A percentile compares a stretch with the other conserved stretches of the same genome.
Conservation (phyloP, 2,797 vertebrate species). For the Tapera naevia region DNA sequence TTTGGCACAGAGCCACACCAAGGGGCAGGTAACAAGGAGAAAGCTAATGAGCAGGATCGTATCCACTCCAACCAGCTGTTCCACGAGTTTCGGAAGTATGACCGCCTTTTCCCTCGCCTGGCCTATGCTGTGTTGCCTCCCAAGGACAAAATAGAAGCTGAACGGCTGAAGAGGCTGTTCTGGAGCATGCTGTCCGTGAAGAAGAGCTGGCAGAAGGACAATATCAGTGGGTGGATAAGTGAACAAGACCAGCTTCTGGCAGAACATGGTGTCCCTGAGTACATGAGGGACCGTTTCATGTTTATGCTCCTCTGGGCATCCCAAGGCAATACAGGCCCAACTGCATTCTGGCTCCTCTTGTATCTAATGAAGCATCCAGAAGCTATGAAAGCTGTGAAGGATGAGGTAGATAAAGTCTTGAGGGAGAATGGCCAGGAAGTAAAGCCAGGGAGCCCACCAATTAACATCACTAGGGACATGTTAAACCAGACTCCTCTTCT, state of each 20-base stretch:
- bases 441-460: constrained; percentile 38
- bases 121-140: constrained; percentile 81
- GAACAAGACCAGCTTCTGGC: constrained; percentile 73
- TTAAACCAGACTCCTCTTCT: constrained; percentile 81
- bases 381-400: constrained; percentile 83
- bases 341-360: constrained; percentile 90
- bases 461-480: constrained; percentile 81
- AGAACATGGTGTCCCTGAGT: constrained; percentile 66
- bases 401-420: constrained; percentile 78
- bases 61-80: constrained; percentile 80
- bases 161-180: constrained; percentile 78
- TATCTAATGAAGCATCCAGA: constrained; percentile 88
- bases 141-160: constrained; percentile 76
- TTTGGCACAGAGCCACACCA: constrained; percentile 77
- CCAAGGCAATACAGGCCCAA: constrained; percentile 89
- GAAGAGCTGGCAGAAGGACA: constrained; percentile 75
- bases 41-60: constrained; percentile 77
- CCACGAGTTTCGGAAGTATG: constrained; percentile 86
- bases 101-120: constrained; percentile 85
- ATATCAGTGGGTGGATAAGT: constrained; percentile 85
- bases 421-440: constrained; percentile 76
- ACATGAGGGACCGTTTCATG: constrained; percentile 85
- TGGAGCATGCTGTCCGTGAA: constrained; percentile 79
- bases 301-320: constrained; percentile 92
- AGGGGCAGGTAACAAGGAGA: constrained; percentile 34